Base-by-base conservation (phyloP, 1,140 invertebrate species). In the Daktulosphaira vitifoliae region DNA sequence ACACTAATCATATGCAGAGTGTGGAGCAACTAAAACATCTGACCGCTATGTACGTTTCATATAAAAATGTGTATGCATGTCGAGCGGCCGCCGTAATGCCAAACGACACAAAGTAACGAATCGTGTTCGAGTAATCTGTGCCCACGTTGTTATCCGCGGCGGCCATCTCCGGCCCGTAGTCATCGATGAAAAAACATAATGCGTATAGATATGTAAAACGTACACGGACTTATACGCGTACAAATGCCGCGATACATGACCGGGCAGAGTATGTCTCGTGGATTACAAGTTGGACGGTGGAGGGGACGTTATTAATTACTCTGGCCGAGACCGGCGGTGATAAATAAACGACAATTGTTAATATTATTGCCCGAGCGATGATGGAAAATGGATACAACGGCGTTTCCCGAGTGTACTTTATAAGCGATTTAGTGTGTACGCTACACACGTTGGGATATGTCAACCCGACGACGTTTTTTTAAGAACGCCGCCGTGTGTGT, bases 311-410 rank as follows among this genome's bases (percentile, higher is more conserved):
- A 42, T 42, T 56, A 56, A 56, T 56, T 42, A 56, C 20, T 25
- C n/a, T 56, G 22, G 22, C 2, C 38, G 13, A 6, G 25, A 26
- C 51, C 29, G 29, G 15, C 6, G 11, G 38, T 3, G 53, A 56
- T 56, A 44, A 56, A 56, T 56, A 42, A 26, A 56, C 13, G 38
- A 56, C 53, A 44, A 56, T 44, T 23, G 33, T 54, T 16, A 39
- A 16, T 26, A n/a, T 50, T 25, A 7, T 29, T n/a, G n/a, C n/a
- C n/a, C n/a, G n/a, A n/a, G n/a, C n/a, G n/a, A n/a, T n/a, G n/a
- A n/a, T n/a, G n/a, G n/a, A n/a, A n/a, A n/a, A n/a, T n/a, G n/a
- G n/a, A n/a, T n/a, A n/a, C n/a, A n/a, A n/a, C n/a, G n/a, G n/a
- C n/a, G n/a, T n/a, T n/a, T n/a, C n/a, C n/a, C n/a, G n/a, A n/a